Conservation (phyloP, 2,797 vertebrate genomes). For the Natrix natrix region DNA sequence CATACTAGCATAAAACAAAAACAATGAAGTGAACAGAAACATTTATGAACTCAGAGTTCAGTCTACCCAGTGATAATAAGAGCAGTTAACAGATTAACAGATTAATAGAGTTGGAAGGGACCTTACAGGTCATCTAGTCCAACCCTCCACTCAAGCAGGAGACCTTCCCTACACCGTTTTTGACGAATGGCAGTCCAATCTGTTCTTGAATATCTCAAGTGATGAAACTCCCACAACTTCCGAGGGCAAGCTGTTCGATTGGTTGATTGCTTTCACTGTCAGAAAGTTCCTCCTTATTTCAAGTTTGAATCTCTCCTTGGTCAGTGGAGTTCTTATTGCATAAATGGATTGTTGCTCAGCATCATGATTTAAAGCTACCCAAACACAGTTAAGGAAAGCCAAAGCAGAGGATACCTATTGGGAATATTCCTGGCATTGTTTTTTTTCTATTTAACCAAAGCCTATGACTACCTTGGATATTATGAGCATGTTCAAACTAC, state of each 20-base stretch:
- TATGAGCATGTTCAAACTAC: background rate
- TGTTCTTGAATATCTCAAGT: too few relatives aligned
- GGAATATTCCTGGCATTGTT: background rate
- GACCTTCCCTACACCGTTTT: too few relatives aligned
- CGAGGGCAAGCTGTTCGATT: too few relatives aligned
- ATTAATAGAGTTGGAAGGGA: too few relatives aligned
- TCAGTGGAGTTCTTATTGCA: background rate
- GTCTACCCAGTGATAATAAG: background rate
- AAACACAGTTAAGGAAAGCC: background rate
- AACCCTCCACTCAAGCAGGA: too few relatives aligned
- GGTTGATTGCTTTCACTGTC: too few relatives aligned
- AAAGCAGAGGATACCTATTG: background rate
- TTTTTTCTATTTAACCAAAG: background rate
- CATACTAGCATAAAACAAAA: background rate
- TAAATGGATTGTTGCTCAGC: background rate
- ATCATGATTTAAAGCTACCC: background rate
- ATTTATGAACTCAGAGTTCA: background rate
- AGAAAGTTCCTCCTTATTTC: too few relatives aligned
- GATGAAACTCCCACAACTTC: too few relatives aligned
- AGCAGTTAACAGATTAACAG: background rate
- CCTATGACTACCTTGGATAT: background rate
- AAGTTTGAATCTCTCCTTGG: too few relatives aligned
- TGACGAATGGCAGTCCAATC: too few relatives aligned
- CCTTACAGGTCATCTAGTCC: too few relatives aligned
- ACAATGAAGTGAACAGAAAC: background rate